A percentile compares a stretch with the other conserved stretches of the same genome.
Conservation (phyloP, 1,140 invertebrate species). For the Aphaenogaster rudis region DNA sequence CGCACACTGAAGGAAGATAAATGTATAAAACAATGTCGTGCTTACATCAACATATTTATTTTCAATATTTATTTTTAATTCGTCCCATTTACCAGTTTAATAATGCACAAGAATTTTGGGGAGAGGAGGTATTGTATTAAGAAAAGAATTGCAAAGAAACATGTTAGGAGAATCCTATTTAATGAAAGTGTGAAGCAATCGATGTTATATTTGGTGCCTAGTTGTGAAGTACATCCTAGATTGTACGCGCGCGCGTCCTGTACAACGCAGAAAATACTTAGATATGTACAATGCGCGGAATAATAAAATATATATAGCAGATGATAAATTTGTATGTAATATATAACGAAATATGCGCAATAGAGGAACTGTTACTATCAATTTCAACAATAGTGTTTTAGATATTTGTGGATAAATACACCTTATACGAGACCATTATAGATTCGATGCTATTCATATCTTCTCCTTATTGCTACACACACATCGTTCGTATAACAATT, state of each 20-base stretch:
- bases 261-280: constrained; percentile 30
- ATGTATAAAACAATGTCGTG: constrained; percentile 31
- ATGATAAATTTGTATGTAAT: constrained; percentile 40
- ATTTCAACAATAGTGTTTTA: constrained; percentile 9
- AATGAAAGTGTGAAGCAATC: constrained; percentile 47
- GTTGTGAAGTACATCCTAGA: constrained; percentile 11
- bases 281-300: constrained; percentile 28
- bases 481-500: constrained; percentile 28
- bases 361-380: neutral
- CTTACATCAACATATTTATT: constrained; percentile 42
- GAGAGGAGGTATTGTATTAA: neutral
- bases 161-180: constrained; percentile 23
- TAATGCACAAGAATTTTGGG: constrained; percentile 1
- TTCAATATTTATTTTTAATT: constrained; percentile 29
- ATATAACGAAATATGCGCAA: constrained; percentile 17
- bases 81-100: constrained; percentile 15
- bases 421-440: constrained; percentile 35
- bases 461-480: constrained; percentile 25
- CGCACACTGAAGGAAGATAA: neutral
- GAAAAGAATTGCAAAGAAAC: constrained; percentile 34
- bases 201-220: constrained; percentile 35
- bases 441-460: constrained; percentile 16
- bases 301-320: constrained; percentile 34
- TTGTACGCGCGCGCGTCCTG: neutral
- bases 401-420: constrained; percentile 48